A percentile compares a stretch with the other conserved stretches of the same genome.
Conservation (phyloP, 2,888 invertebrate species). For the Epinotia brunnichana region DNA sequence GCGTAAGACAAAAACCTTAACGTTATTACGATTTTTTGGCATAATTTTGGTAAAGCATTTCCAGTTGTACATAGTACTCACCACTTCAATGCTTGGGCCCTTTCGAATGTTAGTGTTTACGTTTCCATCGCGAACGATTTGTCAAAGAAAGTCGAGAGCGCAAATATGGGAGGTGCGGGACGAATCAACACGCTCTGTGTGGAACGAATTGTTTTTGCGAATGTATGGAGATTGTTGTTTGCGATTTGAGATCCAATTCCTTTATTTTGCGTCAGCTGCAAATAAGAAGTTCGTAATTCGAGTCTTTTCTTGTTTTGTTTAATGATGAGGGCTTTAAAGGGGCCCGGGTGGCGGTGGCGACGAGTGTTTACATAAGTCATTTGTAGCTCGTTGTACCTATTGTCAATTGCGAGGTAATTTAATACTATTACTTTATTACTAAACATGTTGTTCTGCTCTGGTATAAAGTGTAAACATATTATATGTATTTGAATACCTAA, state of each 20-base stretch:
- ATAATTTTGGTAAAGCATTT: background rate
- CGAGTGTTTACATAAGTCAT: constrained; percentile 2
- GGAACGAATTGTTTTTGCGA: constrained; percentile 53
- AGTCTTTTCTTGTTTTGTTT: constrained; percentile 39
- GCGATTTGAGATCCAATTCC: constrained; percentile 43
- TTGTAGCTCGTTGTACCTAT: constrained; percentile 10
- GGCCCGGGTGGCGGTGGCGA: background rate
- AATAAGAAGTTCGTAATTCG: constrained; percentile 41
- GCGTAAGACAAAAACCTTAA: background rate
- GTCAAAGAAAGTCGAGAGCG: constrained; percentile 65
- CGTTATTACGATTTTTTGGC: background rate
- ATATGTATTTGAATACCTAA: too few relatives aligned
- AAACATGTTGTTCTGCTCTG: too few relatives aligned
- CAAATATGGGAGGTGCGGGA: constrained; percentile 57
- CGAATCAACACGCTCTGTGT: constrained; percentile 52
- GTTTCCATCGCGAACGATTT: constrained; percentile 64
- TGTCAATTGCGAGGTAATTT: background rate
- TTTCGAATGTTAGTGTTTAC: constrained; percentile 55
- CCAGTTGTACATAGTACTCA: background rate
- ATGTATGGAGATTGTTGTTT: constrained; percentile 47
- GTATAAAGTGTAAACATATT: too few relatives aligned
- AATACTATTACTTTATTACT: too few relatives aligned
- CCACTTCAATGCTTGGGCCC: constrained; percentile 22
- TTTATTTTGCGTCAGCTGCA: constrained; percentile 43
- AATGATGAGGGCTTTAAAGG: constrained; percentile 37